Evolutionary conservation across 1,140 invertebrate species (phyloP), one percentile per base, ranked within the genome.

Genomic region (Cotesia chilonis): DNA sequence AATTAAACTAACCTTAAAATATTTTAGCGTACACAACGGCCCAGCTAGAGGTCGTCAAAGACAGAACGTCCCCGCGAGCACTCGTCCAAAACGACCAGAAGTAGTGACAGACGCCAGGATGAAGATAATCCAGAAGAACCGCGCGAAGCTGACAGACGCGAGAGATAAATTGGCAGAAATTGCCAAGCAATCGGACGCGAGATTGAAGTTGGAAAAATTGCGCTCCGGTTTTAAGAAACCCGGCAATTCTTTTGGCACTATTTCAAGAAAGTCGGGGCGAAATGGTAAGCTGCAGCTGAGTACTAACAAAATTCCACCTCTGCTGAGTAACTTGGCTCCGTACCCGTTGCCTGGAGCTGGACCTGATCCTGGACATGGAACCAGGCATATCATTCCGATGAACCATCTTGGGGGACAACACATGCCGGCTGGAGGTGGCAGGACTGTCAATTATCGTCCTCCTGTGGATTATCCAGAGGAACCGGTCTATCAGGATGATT

Each of bases 91-190:
- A 1, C 55, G 10, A 12, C 64, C 41, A 2, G 41, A 77, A 68
- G 7, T 67, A 6, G 5, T 90, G 65, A 88, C 84, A 4, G 93
- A 94, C 87, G 92, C 92, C 12, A 84, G 92, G 1, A 88, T 91
- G 54, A 92, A 90, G 83, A 91, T 93, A 59, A 90, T 92, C 71
- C 88, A 91, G 71, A 92, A 92, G 75, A 92, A 92, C 77, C 87
- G 91, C 61, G 87, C 88, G 14, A 90, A 89, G 59, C 86, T 93
- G 3, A 87, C 85, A 0, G 92, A 93, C 87, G 92, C 92, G 3
- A 83, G 92, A 63, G 92, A 93, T 65, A 90, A 92, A 72, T 84
- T 93, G n/a, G 89, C 89, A 6, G 88, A 91, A 82, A 89, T 90
- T 68, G 90, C 90, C 2, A 90, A 91, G 76, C 90, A 90, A 74